phyloP scores from a whole-genome alignment of 2,797 vertebrate species.

The Trachurus trachurus region DNA sequence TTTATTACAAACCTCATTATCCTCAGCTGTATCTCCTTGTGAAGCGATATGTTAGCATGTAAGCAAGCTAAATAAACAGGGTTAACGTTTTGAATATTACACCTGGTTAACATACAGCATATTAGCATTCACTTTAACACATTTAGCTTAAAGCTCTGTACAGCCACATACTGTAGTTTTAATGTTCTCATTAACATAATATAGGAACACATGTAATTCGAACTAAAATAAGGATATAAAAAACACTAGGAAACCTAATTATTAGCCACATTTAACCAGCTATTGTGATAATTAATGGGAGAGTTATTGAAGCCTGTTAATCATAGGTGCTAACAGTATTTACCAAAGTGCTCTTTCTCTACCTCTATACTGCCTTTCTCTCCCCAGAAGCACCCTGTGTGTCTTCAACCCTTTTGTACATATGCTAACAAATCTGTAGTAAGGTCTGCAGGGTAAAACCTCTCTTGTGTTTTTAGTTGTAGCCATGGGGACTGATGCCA shows the following conservation, averaged over 20 bases:
- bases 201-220: background rate
- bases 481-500: background rate
- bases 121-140: background rate
- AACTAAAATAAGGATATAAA: background rate
- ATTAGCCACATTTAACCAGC: background rate
- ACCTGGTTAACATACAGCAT: background rate
- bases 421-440: background rate
- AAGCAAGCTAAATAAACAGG: background rate
- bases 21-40: background rate
- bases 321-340: conserved; percentile 11
- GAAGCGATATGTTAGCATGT: background rate
- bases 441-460: background rate
- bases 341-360: conserved; percentile 39
- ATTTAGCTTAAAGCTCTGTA: background rate
- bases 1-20: too few species aligned
- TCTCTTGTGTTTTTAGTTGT: conserved; percentile 1
- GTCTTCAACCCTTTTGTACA: background rate
- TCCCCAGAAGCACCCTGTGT: background rate
- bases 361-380: conserved; percentile 1
- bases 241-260: background rate
- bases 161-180: background rate
- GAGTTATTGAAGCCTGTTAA: background rate
- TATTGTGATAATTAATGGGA: background rate
- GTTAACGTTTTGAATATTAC: background rate
- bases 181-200: background rate